These are phyloP conservation scores for Pentamera pediparva DNA, from an alignment of 53 echinoderm and acorn worm genomes.

Conservation along the genomic window DNA sequence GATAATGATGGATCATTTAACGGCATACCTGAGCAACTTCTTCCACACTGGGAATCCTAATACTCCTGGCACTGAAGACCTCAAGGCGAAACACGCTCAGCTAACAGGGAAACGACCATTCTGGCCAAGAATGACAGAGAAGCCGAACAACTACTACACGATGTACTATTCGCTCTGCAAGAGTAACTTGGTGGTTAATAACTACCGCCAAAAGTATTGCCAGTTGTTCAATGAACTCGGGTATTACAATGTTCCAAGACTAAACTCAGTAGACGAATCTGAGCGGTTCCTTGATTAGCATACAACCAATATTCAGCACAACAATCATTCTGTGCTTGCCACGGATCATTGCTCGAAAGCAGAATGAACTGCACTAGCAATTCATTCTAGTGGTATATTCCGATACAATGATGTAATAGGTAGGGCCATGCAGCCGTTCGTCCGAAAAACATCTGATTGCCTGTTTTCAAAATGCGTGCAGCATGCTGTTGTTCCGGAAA, in stretches of 20 bases:
- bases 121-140: conserved; percentile 23
- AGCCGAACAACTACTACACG: conserved; percentile 27
- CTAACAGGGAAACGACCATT: background rate
- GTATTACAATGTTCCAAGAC: conserved; percentile 20
- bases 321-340: too few species aligned
- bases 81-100: background rate
- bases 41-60: conserved; percentile 35
- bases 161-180: conserved; percentile 14
- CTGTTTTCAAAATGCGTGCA: too few species aligned
- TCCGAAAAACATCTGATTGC: too few species aligned
- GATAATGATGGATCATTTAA: background rate
- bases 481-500: too few species aligned
- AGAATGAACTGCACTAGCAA: too few species aligned
- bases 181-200: conserved; percentile 2
- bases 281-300: too few species aligned
- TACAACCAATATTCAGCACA: too few species aligned
- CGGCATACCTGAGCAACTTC: conserved; percentile 22
- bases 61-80: background rate
- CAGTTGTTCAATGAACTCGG: background rate
- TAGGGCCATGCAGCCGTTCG: too few species aligned
- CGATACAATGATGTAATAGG: too few species aligned
- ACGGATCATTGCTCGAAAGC: too few species aligned
- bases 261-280: conserved; percentile 1
- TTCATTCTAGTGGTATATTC: too few species aligned
- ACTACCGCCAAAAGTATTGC: background rate